A percentile compares a stretch with the other conserved stretches of the same genome.
phyloP scores from a whole-genome alignment of 2,888 invertebrate genomes.

The Nowickia ferox region DNA sequence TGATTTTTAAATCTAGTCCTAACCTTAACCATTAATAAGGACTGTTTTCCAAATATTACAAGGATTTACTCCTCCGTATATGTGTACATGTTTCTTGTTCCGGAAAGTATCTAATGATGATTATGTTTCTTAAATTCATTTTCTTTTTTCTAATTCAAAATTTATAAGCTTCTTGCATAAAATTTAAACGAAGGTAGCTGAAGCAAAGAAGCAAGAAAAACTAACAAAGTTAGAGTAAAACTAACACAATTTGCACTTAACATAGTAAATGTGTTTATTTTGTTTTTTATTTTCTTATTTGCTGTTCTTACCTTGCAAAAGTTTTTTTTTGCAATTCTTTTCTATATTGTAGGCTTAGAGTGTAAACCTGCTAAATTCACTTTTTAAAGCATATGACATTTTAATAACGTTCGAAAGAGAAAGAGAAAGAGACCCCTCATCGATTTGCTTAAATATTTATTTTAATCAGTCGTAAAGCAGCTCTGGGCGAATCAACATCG shows the following conservation, averaged over 20 bases:
- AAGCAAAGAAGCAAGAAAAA: constrained; percentile 14
- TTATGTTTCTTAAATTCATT: not conserved
- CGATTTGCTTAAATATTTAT: too few species aligned
- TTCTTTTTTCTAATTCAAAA: not conserved
- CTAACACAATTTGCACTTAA: constrained; percentile 72
- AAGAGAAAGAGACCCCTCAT: too few species aligned
- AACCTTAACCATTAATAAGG: too few species aligned
- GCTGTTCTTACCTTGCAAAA: constrained; percentile 21
- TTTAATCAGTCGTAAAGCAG: too few species aligned
- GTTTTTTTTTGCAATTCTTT: not conserved
- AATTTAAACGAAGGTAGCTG: not conserved
- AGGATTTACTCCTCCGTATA: too few species aligned
- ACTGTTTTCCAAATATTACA: too few species aligned
- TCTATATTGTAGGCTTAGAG: too few species aligned
- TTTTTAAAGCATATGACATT: too few species aligned
- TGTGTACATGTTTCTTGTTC: not conserved
- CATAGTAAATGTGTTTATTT: constrained; percentile 70
- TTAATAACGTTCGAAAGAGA: too few species aligned
- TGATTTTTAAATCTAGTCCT: too few species aligned
- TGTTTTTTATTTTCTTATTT: constrained; percentile 24
- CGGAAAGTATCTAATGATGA: not conserved
- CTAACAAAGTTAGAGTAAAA: constrained; percentile 64
- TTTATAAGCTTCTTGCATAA: not conserved
- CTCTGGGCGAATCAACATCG: too few species aligned
- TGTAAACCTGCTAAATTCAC: too few species aligned